Evolutionary conservation across 2,797 vertebrate species (phyloP).

Genomic region (Cyclura pinguis): DNA sequence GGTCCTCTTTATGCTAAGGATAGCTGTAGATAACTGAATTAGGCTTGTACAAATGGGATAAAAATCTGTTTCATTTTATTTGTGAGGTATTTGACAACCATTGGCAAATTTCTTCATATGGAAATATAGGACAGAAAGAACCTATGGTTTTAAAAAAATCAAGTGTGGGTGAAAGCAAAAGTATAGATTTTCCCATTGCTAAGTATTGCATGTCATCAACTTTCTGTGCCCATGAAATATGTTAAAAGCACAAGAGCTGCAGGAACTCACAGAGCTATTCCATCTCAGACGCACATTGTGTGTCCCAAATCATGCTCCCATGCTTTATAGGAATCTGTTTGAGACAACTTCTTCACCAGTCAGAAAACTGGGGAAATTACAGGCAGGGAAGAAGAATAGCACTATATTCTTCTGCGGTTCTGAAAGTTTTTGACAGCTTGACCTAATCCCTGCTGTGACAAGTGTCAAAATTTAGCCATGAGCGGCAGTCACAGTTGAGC

Average conservation of each 20-base stretch:
- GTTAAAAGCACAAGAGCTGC: not conserved
- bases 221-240: not conserved
- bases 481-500: not conserved
- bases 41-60: too few species aligned
- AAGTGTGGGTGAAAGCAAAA: too few species aligned
- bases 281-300: not conserved
- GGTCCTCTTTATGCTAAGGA: too few species aligned
- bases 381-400: not conserved
- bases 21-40: too few species aligned
- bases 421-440: conserved; percentile 19
- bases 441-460: not conserved
- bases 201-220: not conserved
- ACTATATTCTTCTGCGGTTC: not conserved
- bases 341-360: not conserved
- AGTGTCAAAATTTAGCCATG: not conserved
- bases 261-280: not conserved
- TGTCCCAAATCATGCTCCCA: accelerated
- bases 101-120: too few species aligned
- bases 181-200: too few species aligned
- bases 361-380: not conserved
- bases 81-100: too few species aligned
- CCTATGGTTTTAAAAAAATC: too few species aligned
- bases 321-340: conserved; percentile 10
- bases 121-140: too few species aligned
- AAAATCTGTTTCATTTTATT: too few species aligned